A percentile compares a stretch with the other conserved stretches of the same genome.
These are phyloP conservation scores for Tuberolachnus salignus DNA, from an alignment of 2,888 invertebrate genomes.

Conservation along the genomic window DNA sequence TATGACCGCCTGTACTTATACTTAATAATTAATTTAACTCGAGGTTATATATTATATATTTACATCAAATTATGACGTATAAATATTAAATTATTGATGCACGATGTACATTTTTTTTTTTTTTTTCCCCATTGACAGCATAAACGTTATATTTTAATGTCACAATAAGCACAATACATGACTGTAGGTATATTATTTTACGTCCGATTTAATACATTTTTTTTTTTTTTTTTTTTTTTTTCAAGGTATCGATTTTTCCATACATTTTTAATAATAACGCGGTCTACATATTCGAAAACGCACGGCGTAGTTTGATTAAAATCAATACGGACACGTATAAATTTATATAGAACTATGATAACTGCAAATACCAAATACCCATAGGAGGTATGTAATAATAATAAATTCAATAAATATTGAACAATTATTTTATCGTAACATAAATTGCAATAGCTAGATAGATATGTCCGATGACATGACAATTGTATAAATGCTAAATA, in stretches of 20 bases:
- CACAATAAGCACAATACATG: neutral
- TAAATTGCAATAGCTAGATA: too few species aligned
- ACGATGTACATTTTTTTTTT: neutral
- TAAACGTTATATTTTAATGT: neutral
- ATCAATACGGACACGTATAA: neutral
- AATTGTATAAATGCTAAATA: too few species aligned
- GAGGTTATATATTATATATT: neutral
- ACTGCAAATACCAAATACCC: too few species aligned
- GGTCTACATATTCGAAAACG: neutral
- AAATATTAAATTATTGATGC: slow-evolving; percentile 1
- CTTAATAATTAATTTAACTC: neutral
- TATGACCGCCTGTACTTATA: neutral
- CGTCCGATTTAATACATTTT: neutral
- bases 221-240: neutral
- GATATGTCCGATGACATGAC: too few species aligned
- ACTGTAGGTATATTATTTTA: neutral
- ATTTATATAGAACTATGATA: too few species aligned
- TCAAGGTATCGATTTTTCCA: too few species aligned
- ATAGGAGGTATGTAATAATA: too few species aligned
- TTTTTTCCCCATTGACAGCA: neutral
- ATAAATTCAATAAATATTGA: too few species aligned
- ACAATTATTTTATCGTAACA: too few species aligned
- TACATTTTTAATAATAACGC: too few species aligned
- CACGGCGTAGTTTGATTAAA: neutral
- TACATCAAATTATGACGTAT: neutral